These are phyloP conservation scores for Eulemur macaco DNA, from an alignment of 2,113 vertebrate species.

Conservation along the genomic window DNA sequence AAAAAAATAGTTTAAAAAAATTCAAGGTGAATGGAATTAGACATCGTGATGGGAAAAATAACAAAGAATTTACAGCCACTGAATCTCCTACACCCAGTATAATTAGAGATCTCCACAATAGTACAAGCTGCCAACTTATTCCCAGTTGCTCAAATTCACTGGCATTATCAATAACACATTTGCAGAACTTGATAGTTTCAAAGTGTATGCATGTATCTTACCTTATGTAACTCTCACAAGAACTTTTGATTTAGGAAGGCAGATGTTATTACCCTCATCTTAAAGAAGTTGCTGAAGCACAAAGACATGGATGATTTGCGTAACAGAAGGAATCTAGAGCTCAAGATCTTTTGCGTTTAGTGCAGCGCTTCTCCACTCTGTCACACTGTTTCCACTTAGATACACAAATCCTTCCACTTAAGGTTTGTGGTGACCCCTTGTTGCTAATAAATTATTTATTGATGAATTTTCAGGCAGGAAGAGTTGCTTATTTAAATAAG, in stretches of 20 bases:
- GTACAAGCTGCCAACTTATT: background rate
- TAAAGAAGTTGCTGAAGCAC: background rate
- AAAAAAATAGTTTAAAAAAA: background rate
- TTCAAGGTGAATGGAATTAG: background rate
- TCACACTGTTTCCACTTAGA: background rate
- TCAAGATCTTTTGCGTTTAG: background rate
- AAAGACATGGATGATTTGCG: background rate
- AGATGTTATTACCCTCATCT: background rate
- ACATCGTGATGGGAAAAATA: background rate
- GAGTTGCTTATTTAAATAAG: background rate
- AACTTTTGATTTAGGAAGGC: background rate
- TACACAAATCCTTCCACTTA: background rate
- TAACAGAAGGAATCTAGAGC: background rate
- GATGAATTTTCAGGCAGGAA: background rate
- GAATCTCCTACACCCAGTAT: background rate
- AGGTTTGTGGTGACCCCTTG: background rate
- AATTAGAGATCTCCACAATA: background rate
- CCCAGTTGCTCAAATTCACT: background rate
- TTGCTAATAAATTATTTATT: constrained; percentile 39
- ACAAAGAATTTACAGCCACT: background rate
- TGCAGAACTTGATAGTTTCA: background rate
- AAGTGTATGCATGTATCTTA: background rate
- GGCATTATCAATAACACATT: background rate
- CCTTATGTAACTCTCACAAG: background rate
- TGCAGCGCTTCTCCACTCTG: background rate